These are phyloP conservation scores for Eudyptes chrysolophus DNA, from an alignment of 2,113 vertebrate genomes.

Conservation along the genomic window DNA sequence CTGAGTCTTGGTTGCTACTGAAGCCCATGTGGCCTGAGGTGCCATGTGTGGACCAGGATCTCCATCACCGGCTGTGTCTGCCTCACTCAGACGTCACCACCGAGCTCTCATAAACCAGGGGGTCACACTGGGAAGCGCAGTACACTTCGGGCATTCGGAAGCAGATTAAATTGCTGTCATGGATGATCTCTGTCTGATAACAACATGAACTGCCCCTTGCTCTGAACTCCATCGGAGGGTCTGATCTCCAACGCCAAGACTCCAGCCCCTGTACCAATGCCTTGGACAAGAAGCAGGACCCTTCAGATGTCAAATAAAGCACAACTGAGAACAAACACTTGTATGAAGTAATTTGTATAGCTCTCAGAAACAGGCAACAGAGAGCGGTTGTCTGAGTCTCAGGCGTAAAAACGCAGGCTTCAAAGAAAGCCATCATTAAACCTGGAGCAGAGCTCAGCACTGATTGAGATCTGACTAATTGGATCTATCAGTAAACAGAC, in stretches of 20 bases:
- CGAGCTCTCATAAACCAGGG: fast-evolving
- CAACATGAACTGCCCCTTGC: fast-evolving
- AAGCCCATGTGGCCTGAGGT: not conserved
- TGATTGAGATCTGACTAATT: constrained; percentile 14
- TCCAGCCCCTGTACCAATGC: fast-evolving
- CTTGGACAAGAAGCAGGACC: not conserved
- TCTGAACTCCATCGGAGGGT: fast-evolving
- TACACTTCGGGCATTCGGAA: fast-evolving
- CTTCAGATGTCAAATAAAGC: not conserved
- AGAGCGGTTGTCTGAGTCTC: not conserved
- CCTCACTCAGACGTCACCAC: not conserved
- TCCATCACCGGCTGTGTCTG: fast-evolving
- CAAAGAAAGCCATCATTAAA: not conserved
- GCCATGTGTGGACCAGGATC: fast-evolving
- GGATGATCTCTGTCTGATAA: fast-evolving
- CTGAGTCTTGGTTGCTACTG: not conserved
- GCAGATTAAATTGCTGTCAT: fast-evolving
- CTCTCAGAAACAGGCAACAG: not conserved
- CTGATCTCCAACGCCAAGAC: fast-evolving
- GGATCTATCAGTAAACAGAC: not conserved
- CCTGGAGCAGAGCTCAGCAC: not conserved
- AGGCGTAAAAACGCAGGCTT: not conserved
- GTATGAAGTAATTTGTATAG: not conserved
- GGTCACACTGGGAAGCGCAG: not conserved
- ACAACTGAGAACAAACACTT: not conserved